Conservation (phyloP, 2,113 vertebrate species). For the Parus major region DNA sequence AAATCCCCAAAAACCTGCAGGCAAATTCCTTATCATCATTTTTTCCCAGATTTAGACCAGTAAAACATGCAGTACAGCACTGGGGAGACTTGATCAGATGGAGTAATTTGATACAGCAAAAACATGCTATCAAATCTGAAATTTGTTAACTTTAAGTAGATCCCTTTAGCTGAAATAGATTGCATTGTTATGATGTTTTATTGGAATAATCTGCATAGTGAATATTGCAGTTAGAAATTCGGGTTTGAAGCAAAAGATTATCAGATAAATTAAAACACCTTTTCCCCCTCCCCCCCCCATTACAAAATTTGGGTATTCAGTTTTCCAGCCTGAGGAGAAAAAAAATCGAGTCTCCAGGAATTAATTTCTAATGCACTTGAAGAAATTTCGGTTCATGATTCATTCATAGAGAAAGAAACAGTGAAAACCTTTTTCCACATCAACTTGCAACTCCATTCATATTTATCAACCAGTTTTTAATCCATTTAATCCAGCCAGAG, state of each 20-base stretch:
- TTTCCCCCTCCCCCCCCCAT: background rate
- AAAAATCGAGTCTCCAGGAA: constrained; percentile 3
- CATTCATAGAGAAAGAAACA: constrained; percentile 62
- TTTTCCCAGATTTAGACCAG: background rate
- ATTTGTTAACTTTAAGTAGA: background rate
- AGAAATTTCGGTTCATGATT: constrained; percentile 38
- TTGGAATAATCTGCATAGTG: background rate
- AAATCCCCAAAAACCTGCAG: background rate
- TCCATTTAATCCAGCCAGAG: constrained; percentile 59
- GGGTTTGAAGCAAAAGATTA: background rate
- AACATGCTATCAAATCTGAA: background rate
- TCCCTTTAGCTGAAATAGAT: background rate
- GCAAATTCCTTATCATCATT: background rate
- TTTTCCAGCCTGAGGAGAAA: background rate
- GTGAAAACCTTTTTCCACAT: constrained; percentile 53
- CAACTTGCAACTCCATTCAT: constrained; percentile 47
- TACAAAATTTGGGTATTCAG: background rate
- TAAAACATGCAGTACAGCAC: accelerated
- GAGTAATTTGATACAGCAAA: background rate
- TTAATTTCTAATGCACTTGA: constrained; percentile 57
- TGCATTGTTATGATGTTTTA: background rate
- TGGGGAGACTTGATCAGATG: background rate
- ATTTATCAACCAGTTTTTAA: constrained; percentile 51
- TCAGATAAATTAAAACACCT: background rate
- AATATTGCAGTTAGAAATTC: background rate